Evolutionary conservation across 2,888 invertebrate species (phyloP), one percentile per base, ranked within the genome.

Genomic region (Cantharis nigra): DNA sequence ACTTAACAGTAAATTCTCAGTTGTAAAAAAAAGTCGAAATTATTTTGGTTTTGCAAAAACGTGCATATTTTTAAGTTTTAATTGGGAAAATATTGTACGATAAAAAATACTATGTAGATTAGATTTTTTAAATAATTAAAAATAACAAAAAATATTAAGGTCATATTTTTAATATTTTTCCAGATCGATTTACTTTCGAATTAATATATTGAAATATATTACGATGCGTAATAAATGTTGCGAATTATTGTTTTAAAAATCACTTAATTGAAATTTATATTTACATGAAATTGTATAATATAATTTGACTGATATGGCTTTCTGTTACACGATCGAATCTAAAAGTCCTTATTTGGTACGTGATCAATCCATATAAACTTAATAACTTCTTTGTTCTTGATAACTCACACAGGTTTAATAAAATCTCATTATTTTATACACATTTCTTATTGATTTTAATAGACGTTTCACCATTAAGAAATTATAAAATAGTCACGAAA

Each of bases 271-370:
- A 49, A 49, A 49, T 49, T 49, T 49, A 49, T 49, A 49, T 49
- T 49, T 49, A 49, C 49, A 49, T 26, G 10, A 18, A 14, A 63
- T 71, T 30, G 14, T 64, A 71, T 63, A 18, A 20, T 70, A 63
- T 26, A 62, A 71, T 71, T 71, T 71, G 71, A 71, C 71, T 26
- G 63, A 71, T 71, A 63, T 26, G 71, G 63, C 63, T n/a, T 63
- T 71, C 26, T 33, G 28, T n/a, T 49, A 18, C 62, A 14, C 71
- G 30, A 30, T 28, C 14, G 20, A 64, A 30, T 16, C 28, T n/a
- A 49, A 49, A 64, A 14, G 14, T 63, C 71, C 71, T 30, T 63
- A 71, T 71, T 71, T 64, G 71, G 71, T 16, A 63, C 23, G 20
- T 69, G 23, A 49, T 49, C 49, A 49, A 49, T 49, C 49, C 49